These are phyloP conservation scores for Elaphurus davidianus DNA, from an alignment of 2,113 vertebrate species.

Conservation along the genomic window DNA sequence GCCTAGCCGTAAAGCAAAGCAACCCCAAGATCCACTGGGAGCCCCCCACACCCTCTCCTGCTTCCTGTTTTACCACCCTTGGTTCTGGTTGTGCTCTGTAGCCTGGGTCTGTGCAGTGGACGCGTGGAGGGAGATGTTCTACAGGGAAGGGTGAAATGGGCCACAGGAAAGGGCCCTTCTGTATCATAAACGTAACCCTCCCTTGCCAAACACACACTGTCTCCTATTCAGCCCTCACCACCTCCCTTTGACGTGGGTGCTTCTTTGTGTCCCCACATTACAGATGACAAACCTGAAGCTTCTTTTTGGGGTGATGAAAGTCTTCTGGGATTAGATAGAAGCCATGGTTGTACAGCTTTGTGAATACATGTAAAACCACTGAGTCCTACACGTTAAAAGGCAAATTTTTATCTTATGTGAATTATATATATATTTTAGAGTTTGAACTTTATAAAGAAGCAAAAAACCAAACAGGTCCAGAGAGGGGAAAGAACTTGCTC, in stretches of 20 bases:
- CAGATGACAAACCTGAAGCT: neutral
- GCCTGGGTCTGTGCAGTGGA: neutral
- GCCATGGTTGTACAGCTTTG: neutral
- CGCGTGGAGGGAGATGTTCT: rapidly evolving
- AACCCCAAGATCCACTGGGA: rapidly evolving
- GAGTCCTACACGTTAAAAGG: neutral
- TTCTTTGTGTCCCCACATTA: neutral
- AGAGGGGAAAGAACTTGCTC: neutral
- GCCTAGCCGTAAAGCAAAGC: neutral
- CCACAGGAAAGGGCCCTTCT: neutral
- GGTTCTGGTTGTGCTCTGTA: neutral
- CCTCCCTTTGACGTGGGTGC: neutral
- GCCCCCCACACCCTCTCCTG: too few species aligned
- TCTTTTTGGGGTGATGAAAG: neutral
- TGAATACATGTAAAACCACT: neutral
- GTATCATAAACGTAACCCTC: rapidly evolving
- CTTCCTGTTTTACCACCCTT: neutral
- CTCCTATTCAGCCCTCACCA: neutral
- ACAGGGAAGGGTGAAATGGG: neutral
- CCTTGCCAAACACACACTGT: neutral
- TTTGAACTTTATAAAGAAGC: neutral
- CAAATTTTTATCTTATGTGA: neutral
- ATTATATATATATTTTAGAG: neutral
- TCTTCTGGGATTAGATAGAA: neutral
- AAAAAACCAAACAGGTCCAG: neutral